These are phyloP conservation scores for Grammomys dolichurus DNA, from an alignment of 2,113 vertebrate species.

Conservation along the genomic window DNA sequence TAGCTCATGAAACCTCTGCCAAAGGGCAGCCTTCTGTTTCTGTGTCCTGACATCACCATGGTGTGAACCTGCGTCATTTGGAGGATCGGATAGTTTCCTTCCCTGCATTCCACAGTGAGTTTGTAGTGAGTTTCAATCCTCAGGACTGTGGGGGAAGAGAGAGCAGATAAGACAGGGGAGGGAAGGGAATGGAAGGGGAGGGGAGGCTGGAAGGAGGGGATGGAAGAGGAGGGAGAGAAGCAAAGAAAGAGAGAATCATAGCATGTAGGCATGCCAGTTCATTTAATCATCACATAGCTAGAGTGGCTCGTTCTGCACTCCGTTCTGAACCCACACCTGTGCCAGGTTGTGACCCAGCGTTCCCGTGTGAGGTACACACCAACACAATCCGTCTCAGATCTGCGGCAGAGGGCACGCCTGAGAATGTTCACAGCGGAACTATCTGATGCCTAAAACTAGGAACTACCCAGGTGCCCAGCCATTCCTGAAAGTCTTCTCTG, in stretches of 20 bases:
- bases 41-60: accelerated
- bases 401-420: accelerated
- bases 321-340: accelerated
- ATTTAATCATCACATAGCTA: not conserved
- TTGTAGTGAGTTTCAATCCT: not conserved
- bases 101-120: accelerated
- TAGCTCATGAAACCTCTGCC: not conserved
- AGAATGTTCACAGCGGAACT: not conserved
- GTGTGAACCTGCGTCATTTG: accelerated
- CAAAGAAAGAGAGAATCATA: accelerated
- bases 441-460: too few relatives aligned
- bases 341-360: accelerated
- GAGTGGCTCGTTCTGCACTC: accelerated
- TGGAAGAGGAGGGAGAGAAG: too few relatives aligned
- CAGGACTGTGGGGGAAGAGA: too few relatives aligned
- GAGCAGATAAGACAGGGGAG: too few relatives aligned
- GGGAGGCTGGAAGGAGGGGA: too few relatives aligned
- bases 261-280: not conserved
- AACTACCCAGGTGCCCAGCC: not conserved
- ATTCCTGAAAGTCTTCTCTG: accelerated
- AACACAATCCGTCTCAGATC: accelerated
- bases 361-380: too few relatives aligned
- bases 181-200: accelerated
- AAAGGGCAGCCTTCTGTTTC: not conserved
- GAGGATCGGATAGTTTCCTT: not conserved